Base-by-base conservation (phyloP, 2,797 vertebrate species). In the Smutsia temminckii region DNA sequence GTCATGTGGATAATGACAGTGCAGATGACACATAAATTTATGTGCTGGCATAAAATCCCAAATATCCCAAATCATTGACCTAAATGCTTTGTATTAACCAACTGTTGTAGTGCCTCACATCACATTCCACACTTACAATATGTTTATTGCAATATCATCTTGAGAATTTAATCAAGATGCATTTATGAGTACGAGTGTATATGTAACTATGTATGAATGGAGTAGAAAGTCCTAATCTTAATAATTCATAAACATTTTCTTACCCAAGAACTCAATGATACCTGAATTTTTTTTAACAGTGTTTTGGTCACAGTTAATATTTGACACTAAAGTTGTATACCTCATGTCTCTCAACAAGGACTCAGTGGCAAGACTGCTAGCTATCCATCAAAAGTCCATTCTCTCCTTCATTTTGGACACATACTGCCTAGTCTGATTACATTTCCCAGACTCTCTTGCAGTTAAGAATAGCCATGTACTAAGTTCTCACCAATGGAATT, bases 211-310 rank as follows among this genome's bases (percentile, higher is more conserved):
- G 57, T 77, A 80, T 66, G 12, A 57, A 34, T 29, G 46, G 49
- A 71, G 9, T 68, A 66, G 49, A 90, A 87, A 66, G 42, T 92
- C 94, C 55, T 84, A 80, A 72, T 77, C 75, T 94, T 63, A 59
- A 79, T 51, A 87, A 79, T 61, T 78, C 46, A 89, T 71, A 83
- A 84, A 32, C 5, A 66, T 93, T 61, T 68, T 85, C 69, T 90
- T 78, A 84, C 23, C 80, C 89, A 84, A 81, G 21, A 95, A 91
- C 63, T 84, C 84, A 88, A 8, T 57, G 34, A 63, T 46, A 78
- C 27, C 34, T 79, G 37, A 63, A 83, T 46, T 94, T 78, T 90
- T 90, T 89, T 49, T 93, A 63, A 55, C 10, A 27, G 32, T 61
- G 21, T 55, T 68, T 55, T 74, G 21, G 37, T 95, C 55, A 91